Evolutionary conservation across 2,797 vertebrate species (phyloP).

Genomic region (Sebastes jordani): DNA sequence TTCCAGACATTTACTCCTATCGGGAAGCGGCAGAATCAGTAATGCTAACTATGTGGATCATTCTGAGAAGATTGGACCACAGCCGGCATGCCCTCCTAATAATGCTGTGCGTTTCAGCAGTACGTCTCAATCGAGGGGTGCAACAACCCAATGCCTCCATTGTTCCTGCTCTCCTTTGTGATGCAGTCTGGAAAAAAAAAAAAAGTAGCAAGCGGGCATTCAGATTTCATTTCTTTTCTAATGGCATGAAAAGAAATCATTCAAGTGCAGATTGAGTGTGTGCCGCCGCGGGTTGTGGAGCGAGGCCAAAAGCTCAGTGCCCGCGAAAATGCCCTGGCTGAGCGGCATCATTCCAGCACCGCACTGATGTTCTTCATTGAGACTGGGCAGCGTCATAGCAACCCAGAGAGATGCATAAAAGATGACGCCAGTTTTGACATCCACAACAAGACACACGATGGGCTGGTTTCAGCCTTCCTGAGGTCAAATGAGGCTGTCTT

Average conservation of each 20-base stretch:
- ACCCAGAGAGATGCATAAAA: slow-evolving; percentile 57
- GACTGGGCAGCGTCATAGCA: slow-evolving; percentile 50
- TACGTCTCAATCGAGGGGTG: slow-evolving; percentile 80
- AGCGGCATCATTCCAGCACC: slow-evolving; percentile 43
- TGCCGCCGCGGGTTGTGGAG: slow-evolving; percentile 57
- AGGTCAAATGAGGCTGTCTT: slow-evolving; percentile 49
- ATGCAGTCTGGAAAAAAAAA: slow-evolving; percentile 69
- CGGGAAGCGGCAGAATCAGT: slow-evolving; percentile 70
- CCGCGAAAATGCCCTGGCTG: slow-evolving; percentile 59
- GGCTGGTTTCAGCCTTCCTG: slow-evolving; percentile 34
- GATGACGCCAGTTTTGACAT: slow-evolving; percentile 41
- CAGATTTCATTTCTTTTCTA: slow-evolving; percentile 78
- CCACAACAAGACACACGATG: slow-evolving; percentile 30
- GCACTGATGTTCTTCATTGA: slow-evolving; percentile 54
- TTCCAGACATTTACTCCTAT: slow-evolving; percentile 82
- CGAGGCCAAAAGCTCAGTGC: slow-evolving; percentile 66
- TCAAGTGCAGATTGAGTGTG: slow-evolving; percentile 82
- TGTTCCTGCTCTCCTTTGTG: slow-evolving; percentile 77
- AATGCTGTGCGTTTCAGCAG: slow-evolving; percentile 77
- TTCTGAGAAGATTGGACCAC: slow-evolving; percentile 75
- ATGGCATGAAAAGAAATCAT: slow-evolving; percentile 82
- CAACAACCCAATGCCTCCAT: slow-evolving; percentile 81
- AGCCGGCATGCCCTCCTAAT: slow-evolving; percentile 75
- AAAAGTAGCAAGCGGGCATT: slow-evolving; percentile 64
- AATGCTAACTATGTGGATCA: slow-evolving; percentile 86